A percentile compares a stretch with the other conserved stretches of the same genome.
Conservation (phyloP, 2,888 invertebrate species). For the Holacanthella duospinosa region DNA sequence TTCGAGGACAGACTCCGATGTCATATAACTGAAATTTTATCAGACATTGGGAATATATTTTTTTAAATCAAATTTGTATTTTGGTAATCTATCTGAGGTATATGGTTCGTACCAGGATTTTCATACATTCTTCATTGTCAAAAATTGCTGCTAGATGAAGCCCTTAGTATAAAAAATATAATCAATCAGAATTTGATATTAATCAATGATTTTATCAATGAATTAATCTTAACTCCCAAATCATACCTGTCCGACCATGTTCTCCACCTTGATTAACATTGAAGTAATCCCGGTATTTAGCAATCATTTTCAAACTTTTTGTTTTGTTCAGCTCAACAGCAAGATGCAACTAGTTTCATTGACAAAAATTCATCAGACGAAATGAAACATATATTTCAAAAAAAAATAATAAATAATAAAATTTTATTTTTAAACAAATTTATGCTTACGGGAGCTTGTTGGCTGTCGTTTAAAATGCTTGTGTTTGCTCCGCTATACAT, state of each 20-base stretch:
- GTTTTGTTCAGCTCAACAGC: conserved; percentile 69
- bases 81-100: no score
- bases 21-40: conserved; percentile 59
- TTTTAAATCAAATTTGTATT: background rate
- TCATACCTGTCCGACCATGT: conserved; percentile 29
- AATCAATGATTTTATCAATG: no score
- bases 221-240: no score
- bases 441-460: no score
- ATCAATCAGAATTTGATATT: background rate
- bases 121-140: conserved; percentile 70
- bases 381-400: no score
- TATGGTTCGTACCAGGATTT: conserved; percentile 68
- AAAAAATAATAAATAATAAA: no score
- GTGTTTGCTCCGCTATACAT: conserved; percentile 56
- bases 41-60: conserved; percentile 10
- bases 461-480: conserved; percentile 59
- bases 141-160: conserved; percentile 74
- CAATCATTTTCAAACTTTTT: conserved; percentile 56
- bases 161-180: no score
- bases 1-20: conserved; percentile 64
- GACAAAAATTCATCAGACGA: no score
- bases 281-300: conserved; percentile 56
- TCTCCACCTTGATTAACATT: conserved; percentile 65
- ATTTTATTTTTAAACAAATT: no score
- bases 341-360: conserved; percentile 66